Evolutionary conservation across 2,888 invertebrate genomes (phyloP).

Genomic region (Dryobota labecula): DNA sequence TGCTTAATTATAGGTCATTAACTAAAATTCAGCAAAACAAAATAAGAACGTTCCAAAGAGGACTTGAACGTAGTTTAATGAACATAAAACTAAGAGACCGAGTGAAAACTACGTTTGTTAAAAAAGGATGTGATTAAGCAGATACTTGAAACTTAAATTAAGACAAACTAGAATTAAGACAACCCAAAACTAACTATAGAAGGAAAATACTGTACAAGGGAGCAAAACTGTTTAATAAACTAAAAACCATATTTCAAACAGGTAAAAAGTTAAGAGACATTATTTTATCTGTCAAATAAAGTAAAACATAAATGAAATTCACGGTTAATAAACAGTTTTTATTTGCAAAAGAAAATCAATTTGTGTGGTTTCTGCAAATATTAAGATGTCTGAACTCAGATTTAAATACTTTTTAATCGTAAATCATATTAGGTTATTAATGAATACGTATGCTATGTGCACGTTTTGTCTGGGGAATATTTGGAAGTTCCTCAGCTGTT

Average conservation of each 20-base stretch:
- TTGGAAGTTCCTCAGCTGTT: conserved; percentile 17
- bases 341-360: background rate
- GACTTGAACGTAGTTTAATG: background rate
- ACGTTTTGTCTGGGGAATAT: conserved; percentile 8
- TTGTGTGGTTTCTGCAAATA: background rate
- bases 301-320: background rate
- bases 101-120: background rate
- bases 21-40: background rate
- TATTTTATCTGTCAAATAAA: background rate
- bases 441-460: conserved; percentile 13
- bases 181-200: too few species aligned
- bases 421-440: background rate
- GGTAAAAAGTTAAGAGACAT: background rate
- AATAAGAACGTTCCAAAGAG: background rate
- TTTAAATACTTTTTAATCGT: background rate
- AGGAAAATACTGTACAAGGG: too few species aligned
- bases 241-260: background rate
- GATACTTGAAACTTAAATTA: background rate
- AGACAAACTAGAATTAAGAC: too few species aligned
- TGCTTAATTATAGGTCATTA: background rate
- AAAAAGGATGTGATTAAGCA: background rate
- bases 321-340: background rate
- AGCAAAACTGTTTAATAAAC: too few species aligned
- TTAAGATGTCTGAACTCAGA: background rate
- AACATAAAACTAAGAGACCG: background rate